Percentiles rank a stretch among this genome's conserved stretches.
Conservation (phyloP, 2,888 invertebrate genomes). For the Netelia melanura region DNA sequence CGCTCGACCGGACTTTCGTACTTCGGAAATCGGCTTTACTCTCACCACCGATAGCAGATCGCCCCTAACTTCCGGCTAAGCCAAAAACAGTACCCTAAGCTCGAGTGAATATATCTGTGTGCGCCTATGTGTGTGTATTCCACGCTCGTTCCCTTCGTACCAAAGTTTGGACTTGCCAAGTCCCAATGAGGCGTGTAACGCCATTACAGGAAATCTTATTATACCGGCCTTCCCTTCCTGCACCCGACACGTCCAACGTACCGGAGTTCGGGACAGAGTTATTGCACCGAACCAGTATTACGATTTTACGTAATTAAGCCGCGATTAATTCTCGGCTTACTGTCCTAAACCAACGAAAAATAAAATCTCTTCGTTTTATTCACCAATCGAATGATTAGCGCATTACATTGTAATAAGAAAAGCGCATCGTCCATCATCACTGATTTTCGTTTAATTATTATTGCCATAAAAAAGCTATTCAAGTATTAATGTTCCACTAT, state of each 20-base stretch:
- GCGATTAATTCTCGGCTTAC: constrained; percentile 81
- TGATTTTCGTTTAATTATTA: neutral
- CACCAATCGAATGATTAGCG: neutral
- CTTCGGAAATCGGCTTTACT: constrained; percentile 52
- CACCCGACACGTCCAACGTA: constrained; percentile 19
- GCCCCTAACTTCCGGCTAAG: constrained; percentile 82
- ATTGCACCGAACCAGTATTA: constrained; percentile 79
- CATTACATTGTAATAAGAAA: neutral
- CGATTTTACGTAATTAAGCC: constrained; percentile 81
- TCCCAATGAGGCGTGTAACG: constrained; percentile 85
- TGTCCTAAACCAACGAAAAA: neutral
- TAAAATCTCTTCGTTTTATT: neutral
- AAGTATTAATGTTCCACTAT: no score
- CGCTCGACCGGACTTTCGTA: constrained; percentile 19
- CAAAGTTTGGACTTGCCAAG: constrained; percentile 82
- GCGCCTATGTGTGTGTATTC: neutral
- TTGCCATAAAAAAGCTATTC: no score
- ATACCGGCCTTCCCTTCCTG: constrained; percentile 74
- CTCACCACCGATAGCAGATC: constrained; percentile 42
- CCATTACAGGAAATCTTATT: constrained; percentile 85
- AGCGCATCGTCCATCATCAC: neutral
- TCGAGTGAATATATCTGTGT: constrained; percentile 19
- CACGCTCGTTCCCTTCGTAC: constrained; percentile 38
- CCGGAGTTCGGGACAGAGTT: constrained; percentile 52
- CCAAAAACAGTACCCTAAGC: constrained; percentile 79